Percentiles rank a stretch among this genome's conserved stretches.
phyloP scores from a whole-genome alignment of 2,797 vertebrate species.

The Crenichthys baileyi region DNA sequence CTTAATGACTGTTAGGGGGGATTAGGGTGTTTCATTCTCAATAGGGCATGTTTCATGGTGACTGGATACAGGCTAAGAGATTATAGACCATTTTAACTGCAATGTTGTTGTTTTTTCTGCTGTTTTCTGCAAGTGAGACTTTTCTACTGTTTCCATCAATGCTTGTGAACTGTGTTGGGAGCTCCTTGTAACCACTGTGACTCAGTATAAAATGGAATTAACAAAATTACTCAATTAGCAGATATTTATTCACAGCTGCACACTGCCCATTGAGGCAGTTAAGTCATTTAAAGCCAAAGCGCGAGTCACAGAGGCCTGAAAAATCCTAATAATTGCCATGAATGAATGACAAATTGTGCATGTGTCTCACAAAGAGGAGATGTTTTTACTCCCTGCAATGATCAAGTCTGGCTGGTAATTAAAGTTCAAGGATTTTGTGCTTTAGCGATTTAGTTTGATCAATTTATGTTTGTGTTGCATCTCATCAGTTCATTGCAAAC shows the following conservation, averaged over 20 bases:
- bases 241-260: constrained; percentile 70
- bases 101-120: constrained; percentile 51
- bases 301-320: constrained; percentile 34
- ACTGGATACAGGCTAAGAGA: constrained; percentile 48
- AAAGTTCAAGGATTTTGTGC: constrained; percentile 23
- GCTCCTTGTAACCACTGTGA: constrained; percentile 39
- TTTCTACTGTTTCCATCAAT: constrained; percentile 64
- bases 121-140: constrained; percentile 50
- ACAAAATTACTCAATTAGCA: constrained; percentile 69
- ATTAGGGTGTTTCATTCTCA: constrained; percentile 54
- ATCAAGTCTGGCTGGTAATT: constrained; percentile 11
- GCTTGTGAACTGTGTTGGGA: constrained; percentile 50
- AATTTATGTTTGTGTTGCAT: not conserved
- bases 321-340: constrained; percentile 20
- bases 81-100: constrained; percentile 71
- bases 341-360: constrained; percentile 37
- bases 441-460: constrained; percentile 1
- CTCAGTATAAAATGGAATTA: constrained; percentile 63
- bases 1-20: constrained; percentile 45
- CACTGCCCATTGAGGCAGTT: constrained; percentile 56
- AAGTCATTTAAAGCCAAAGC: constrained; percentile 48
- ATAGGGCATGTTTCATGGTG: constrained; percentile 68
- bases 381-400: constrained; percentile 2
- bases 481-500: not conserved
- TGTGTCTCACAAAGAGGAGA: constrained; percentile 17